A percentile compares a stretch with the other conserved stretches of the same genome.
Evolutionary conservation across 2,888 invertebrate genomes (phyloP).

Genomic region (Drosophila quasianomalipes): DNA sequence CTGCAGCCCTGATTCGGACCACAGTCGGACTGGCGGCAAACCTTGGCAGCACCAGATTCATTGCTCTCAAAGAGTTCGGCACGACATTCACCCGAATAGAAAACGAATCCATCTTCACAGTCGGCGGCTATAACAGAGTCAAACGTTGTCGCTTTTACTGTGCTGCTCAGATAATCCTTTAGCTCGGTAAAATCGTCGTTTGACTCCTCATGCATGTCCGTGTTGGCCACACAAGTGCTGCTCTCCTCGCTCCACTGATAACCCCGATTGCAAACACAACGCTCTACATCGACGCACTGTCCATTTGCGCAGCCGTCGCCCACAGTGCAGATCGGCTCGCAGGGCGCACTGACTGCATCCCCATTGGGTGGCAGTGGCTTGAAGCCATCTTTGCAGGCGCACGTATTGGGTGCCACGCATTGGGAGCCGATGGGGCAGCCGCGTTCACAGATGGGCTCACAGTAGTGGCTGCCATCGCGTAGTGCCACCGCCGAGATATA

Average conservation of each 20-base stretch:
- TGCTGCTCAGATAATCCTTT: constrained; percentile 12
- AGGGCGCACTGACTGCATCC: constrained; percentile 68
- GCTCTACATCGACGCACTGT: constrained; percentile 55
- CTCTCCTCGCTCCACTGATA: constrained; percentile 46
- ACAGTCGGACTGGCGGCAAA: constrained; percentile 51
- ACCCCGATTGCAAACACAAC: constrained; percentile 65
- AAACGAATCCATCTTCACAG: constrained; percentile 63
- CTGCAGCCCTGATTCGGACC: constrained; percentile 60
- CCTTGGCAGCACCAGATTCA: constrained; percentile 24
- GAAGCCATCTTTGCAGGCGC: constrained; percentile 70
- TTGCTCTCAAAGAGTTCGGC: constrained; percentile 71
- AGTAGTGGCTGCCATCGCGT: constrained; percentile 64
- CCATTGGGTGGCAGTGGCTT: constrained; percentile 36
- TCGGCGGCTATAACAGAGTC: constrained; percentile 12
- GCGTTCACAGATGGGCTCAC: constrained; percentile 73
- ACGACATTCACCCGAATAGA: constrained; percentile 70
- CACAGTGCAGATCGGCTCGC: constrained; percentile 61
- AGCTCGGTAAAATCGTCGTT: constrained; percentile 22
- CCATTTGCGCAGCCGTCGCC: constrained; percentile 72
- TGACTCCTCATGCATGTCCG: background rate
- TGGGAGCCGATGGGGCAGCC: constrained; percentile 58
- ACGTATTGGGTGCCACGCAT: constrained; percentile 74
- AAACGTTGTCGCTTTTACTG: background rate
- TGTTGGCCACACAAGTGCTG: constrained; percentile 44
- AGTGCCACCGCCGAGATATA: constrained; percentile 65